Conservation (phyloP, 2,797 vertebrate genomes). For the Gymnoscopelus microlampas region DNA sequence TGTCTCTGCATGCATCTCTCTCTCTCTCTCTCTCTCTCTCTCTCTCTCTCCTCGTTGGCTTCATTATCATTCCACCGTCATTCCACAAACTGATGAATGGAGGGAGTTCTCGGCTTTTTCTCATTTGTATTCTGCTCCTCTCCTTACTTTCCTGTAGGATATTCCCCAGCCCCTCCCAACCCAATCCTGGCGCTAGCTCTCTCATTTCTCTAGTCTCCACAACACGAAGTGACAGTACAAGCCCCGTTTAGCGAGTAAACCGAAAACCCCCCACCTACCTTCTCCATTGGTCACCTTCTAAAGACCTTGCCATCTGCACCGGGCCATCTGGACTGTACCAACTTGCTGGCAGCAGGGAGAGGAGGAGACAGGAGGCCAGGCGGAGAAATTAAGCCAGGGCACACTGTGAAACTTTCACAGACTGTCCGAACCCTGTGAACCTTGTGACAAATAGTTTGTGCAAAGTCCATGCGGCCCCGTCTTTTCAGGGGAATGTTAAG, state of each 20-base stretch:
- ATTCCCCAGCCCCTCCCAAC: neutral
- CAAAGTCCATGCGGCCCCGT: constrained; percentile 30
- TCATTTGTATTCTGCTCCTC: constrained; percentile 68
- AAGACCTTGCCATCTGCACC: constrained; percentile 74
- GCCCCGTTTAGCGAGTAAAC: constrained; percentile 42
- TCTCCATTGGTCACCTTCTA: constrained; percentile 69
- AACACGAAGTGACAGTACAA: constrained; percentile 51
- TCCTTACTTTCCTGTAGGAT: constrained; percentile 11
- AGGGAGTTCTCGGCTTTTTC: constrained; percentile 41
- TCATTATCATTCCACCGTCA: constrained; percentile 53
- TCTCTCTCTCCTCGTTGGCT: constrained; percentile 2
- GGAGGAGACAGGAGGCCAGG: constrained; percentile 20
- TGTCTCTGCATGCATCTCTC: neutral
- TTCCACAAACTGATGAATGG: constrained; percentile 45
- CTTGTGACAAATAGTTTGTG: constrained; percentile 8
- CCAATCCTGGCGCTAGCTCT: neutral
- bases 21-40: neutral
- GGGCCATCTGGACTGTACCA: constrained; percentile 76
- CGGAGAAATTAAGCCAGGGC: constrained; percentile 14
- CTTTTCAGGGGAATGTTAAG: constrained; percentile 46
- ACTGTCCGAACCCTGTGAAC: constrained; percentile 33
- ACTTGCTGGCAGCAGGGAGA: constrained; percentile 44
- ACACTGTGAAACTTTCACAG: constrained; percentile 18
- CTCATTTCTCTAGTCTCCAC: constrained; percentile 19
- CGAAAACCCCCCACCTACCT: constrained; percentile 3